Conservation (phyloP, 2,888 invertebrate genomes). For the Tiliacea aurago region DNA sequence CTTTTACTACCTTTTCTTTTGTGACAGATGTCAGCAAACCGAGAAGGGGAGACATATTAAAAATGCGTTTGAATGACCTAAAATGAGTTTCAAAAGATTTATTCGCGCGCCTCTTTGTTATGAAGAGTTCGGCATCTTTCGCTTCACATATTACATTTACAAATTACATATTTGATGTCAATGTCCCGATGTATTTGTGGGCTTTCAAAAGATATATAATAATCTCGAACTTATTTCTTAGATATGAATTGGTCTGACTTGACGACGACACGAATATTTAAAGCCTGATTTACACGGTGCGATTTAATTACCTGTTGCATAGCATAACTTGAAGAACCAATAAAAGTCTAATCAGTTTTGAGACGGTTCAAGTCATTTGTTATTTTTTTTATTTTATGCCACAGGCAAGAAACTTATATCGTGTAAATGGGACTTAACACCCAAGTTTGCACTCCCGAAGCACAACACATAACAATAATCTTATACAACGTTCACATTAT, state of each 20-base stretch:
- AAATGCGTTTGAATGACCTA: constrained; percentile 81
- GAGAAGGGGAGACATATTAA: constrained; percentile 79
- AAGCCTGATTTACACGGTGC: too few species aligned
- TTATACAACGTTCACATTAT: neutral
- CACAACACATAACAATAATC: constrained; percentile 7
- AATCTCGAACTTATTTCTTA: constrained; percentile 10
- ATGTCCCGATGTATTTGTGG: neutral
- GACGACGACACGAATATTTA: neutral
- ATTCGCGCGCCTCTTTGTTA: constrained; percentile 59
- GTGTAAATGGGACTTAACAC: neutral
- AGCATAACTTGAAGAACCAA: neutral
- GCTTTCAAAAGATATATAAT: constrained; percentile 12
- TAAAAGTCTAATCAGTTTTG: neutral
- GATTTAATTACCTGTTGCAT: neutral
- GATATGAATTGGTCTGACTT: neutral
- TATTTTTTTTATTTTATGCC: neutral
- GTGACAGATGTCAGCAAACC: constrained; percentile 81
- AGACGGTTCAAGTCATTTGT: too few species aligned
- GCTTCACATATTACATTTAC: constrained; percentile 57
- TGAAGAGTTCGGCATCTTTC: constrained; percentile 49
- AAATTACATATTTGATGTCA: constrained; percentile 38
- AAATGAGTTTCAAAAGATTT: constrained; percentile 69
- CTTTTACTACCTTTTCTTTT: constrained; percentile 76
- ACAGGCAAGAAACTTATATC: neutral
- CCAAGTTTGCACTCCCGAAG: constrained; percentile 7